These are phyloP conservation scores for Aptenodytes forsteri DNA, from an alignment of 2,113 vertebrate genomes.

Conservation along the genomic window DNA sequence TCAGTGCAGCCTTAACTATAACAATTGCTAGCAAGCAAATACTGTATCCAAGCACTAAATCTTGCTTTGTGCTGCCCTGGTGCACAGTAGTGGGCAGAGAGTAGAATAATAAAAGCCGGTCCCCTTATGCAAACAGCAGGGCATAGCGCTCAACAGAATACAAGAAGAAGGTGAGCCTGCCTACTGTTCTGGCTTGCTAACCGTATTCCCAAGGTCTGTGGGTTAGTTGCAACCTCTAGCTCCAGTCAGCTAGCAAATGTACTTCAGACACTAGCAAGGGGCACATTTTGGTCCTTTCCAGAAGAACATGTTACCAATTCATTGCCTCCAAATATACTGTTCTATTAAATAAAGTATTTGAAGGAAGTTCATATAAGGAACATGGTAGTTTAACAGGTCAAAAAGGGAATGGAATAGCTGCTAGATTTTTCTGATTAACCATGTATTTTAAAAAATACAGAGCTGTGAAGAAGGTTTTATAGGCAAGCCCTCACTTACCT, in stretches of 20 bases:
- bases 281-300: background rate
- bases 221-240: constrained; percentile 16
- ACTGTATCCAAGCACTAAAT: constrained; percentile 28
- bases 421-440: background rate
- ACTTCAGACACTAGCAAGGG: background rate
- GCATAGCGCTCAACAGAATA: constrained; percentile 1
- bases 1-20: constrained; percentile 20
- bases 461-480: background rate
- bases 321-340: background rate
- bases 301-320: background rate
- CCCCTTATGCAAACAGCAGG: constrained; percentile 50
- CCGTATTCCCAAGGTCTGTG: background rate
- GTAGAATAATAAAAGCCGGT: constrained; percentile 11
- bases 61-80: constrained; percentile 47
- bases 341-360: background rate
- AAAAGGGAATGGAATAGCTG: background rate
- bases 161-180: constrained; percentile 33
- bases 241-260: background rate
- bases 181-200: constrained; percentile 17
- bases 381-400: background rate
- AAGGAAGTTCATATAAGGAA: background rate
- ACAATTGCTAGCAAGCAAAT: constrained; percentile 42
- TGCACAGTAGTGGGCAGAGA: constrained; percentile 31
- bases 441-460: background rate
- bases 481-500: constrained; percentile 34